Conservation (phyloP, 2,797 vertebrate genomes). For the Alcedo quadribrachys region DNA sequence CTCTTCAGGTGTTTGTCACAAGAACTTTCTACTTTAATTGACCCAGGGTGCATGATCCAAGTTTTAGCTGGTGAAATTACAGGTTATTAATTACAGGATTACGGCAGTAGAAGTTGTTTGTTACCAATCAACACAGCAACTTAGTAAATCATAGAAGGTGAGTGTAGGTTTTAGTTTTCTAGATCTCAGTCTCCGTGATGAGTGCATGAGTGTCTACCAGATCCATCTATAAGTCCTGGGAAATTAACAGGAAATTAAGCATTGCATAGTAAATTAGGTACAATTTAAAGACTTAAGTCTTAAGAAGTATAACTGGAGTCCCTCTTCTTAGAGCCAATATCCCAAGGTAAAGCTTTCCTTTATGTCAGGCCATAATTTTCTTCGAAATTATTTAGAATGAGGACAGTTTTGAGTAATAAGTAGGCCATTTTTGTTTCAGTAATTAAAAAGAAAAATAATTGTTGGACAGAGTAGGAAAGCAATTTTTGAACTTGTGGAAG, state of each 20-base stretch:
- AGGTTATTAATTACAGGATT: neutral
- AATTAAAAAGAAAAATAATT: neutral
- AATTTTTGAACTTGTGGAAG: neutral
- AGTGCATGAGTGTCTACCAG: neutral
- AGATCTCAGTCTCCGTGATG: neutral
- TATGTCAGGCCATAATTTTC: neutral
- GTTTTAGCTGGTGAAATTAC: neutral
- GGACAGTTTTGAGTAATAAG: neutral
- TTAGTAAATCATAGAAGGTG: neutral
- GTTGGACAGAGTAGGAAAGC: neutral
- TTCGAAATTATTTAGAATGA: neutral
- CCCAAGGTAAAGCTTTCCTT: neutral
- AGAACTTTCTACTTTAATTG: neutral
- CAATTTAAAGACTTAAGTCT: neutral
- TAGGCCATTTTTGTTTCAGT: neutral
- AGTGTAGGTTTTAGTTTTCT: neutral
- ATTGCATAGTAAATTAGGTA: neutral
- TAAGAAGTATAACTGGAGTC: neutral
- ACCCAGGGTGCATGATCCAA: fast-evolving
- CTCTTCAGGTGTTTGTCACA: neutral
- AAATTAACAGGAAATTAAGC: neutral
- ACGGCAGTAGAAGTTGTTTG: neutral
- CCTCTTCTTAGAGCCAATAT: neutral
- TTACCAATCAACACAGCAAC: neutral
- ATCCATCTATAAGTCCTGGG: neutral